Evolutionary conservation across 2,113 vertebrate genomes (phyloP).

Genomic region (Halichoerus grypus): DNA sequence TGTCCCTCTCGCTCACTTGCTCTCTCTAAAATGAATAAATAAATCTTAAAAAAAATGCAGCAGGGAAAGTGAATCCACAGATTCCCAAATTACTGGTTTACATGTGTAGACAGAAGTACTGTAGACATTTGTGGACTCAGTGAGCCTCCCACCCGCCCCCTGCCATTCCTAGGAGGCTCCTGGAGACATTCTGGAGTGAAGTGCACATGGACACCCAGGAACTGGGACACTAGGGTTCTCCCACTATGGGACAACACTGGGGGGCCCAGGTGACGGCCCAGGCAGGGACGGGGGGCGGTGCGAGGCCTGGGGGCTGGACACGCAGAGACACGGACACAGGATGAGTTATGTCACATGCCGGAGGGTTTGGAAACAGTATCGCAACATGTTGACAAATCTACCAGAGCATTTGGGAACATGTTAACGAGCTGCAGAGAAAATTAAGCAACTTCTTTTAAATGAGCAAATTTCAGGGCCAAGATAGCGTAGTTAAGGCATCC

Average conservation of each 20-base stretch:
- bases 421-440: not conserved
- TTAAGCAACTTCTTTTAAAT: not conserved
- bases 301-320: not conserved
- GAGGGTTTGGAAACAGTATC: not conserved
- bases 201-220: not conserved
- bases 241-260: accelerated
- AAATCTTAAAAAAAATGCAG: too few relatives aligned
- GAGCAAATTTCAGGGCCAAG: not conserved
- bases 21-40: too few relatives aligned
- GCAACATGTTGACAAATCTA: not conserved
- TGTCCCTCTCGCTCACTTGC: too few relatives aligned
- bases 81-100: accelerated
- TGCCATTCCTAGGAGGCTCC: not conserved
- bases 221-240: not conserved
- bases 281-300: not conserved
- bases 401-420: not conserved
- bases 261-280: not conserved
- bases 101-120: not conserved
- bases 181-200: not conserved
- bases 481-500: not conserved
- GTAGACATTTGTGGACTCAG: not conserved
- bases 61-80: not conserved
- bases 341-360: not conserved
- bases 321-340: not conserved
- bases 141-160: not conserved